A percentile compares a stretch with the other conserved stretches of the same genome.
Conservation (phyloP, 30 jellyfish, hydroid and myxozoan species). For the Aurelia aurita region DNA sequence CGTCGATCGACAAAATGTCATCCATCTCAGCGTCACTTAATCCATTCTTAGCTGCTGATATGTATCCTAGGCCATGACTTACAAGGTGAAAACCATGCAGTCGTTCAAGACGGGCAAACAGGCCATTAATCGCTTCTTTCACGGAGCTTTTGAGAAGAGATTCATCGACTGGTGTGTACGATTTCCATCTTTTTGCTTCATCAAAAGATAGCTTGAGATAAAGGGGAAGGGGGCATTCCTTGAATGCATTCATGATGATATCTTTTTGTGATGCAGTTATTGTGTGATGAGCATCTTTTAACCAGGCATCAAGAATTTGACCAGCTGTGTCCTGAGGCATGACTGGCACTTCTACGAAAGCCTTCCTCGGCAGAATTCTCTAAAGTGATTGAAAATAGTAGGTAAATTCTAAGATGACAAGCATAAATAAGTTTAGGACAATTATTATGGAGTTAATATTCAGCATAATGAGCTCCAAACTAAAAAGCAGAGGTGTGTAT, state of each 20-base stretch:
- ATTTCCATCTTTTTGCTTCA: constrained; percentile 87
- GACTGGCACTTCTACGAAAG: constrained; percentile 79
- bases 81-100: constrained; percentile 80
- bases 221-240: constrained; percentile 76
- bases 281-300: constrained; percentile 53
- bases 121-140: constrained; percentile 77
- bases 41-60: constrained; percentile 87
- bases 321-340: constrained; percentile 77
- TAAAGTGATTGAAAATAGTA: no score
- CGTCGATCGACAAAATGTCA: constrained; percentile 87
- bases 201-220: constrained; percentile 82
- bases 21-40: constrained; percentile 88
- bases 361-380: constrained; percentile 31
- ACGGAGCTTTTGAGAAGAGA: constrained; percentile 57
- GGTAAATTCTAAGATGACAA: no score
- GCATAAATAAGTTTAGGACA: no score
- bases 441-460: no score
- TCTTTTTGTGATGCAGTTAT: constrained; percentile 62
- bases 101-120: constrained; percentile 79
- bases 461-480: no score
- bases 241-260: constrained; percentile 64
- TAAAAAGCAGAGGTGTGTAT: no score
- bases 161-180: constrained; percentile 55
- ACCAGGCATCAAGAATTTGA: constrained; percentile 85
- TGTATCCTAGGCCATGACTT: constrained; percentile 84